Conservation (phyloP, 2,888 invertebrate species). For the Crepidodera aurea region DNA sequence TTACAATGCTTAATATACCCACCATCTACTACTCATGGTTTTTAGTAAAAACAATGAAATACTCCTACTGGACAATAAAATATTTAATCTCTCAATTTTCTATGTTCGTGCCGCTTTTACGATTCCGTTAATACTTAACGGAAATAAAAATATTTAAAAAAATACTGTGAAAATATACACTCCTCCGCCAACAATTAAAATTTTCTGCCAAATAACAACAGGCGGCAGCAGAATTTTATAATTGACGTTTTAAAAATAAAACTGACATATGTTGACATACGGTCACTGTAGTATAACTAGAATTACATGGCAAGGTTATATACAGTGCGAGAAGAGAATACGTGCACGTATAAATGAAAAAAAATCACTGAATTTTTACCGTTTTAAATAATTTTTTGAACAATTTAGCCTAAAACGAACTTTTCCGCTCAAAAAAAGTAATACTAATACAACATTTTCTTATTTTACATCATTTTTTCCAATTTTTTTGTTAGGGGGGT, state of each 20-base stretch:
- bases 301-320: background rate
- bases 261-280: constrained; percentile 12
- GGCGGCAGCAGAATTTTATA: background rate
- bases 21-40: no score
- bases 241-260: constrained; percentile 11
- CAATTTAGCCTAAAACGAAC: no score
- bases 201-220: constrained; percentile 4
- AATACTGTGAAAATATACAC: background rate
- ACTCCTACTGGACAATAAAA: background rate
- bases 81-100: background rate
- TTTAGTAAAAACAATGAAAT: no score
- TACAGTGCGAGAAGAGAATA: no score
- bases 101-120: background rate
- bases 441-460: no score
- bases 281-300: background rate
- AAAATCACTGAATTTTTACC: no score
- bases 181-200: background rate
- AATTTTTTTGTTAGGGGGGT: no score
- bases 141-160: background rate
- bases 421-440: no score
- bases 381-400: no score
- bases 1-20: no score
- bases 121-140: constrained; percentile 1
- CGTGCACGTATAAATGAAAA: no score
- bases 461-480: no score